Evolutionary conservation across 2,113 vertebrate species (phyloP).

Genomic region (Cryptomyrus ogoouensis): DNA sequence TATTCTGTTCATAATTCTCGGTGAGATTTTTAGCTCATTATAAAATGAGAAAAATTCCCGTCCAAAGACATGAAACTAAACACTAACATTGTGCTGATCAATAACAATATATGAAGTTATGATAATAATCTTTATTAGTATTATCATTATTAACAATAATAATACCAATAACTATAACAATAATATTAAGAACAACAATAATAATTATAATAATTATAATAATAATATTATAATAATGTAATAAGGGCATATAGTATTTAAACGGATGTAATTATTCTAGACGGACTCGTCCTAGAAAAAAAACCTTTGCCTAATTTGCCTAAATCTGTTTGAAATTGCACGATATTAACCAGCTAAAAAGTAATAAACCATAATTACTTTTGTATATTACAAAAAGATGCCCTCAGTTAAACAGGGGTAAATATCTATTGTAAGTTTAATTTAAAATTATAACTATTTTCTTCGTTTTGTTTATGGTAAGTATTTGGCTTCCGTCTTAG

Average conservation of each 20-base stretch:
- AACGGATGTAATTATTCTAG: not conserved
- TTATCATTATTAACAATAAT: not conserved
- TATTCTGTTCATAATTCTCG: not conserved
- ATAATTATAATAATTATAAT: not conserved
- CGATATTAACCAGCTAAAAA: not conserved
- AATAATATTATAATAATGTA: not conserved
- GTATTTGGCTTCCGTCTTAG: not conserved
- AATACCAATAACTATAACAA: not conserved
- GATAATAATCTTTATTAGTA: too few species aligned
- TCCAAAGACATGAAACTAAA: not conserved
- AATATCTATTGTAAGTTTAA: not conserved
- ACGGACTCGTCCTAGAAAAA: not conserved
- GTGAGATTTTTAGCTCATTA: not conserved
- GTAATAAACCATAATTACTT: not conserved
- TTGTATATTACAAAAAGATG: not conserved
- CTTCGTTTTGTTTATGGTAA: not conserved
- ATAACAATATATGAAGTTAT: not conserved
- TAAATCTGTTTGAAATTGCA: not conserved
- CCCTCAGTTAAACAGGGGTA: not conserved
- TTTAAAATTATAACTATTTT: not conserved
- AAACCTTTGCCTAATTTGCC: not conserved
- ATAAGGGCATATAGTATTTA: not conserved
- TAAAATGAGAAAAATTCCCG: not conserved
- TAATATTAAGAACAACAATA: not conserved
- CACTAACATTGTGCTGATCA: not conserved